Percentiles rank a stretch among this genome's conserved stretches.
Evolutionary conservation across 2,888 invertebrate genomes (phyloP).

Genomic region (Myathropa florea): DNA sequence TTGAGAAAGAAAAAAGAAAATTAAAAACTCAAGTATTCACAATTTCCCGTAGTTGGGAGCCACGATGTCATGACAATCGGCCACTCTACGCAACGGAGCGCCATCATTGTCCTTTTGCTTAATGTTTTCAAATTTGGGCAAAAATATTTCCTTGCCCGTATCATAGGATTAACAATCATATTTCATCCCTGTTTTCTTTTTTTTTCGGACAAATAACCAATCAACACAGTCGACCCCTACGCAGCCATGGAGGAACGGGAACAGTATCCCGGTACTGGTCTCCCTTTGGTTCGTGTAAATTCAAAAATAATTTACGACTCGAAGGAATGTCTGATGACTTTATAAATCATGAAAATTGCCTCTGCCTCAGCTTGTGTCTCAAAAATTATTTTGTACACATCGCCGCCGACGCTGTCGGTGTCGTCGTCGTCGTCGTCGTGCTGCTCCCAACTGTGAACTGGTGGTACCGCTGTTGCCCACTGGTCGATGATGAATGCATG

Average conservation of each 20-base stretch:
- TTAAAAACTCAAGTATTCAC: background rate
- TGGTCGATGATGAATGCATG: constrained; percentile 62
- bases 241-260: background rate
- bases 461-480: background rate
- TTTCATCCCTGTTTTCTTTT: background rate
- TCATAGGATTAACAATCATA: constrained; percentile 18
- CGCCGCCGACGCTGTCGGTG: background rate
- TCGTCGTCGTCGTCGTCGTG: background rate
- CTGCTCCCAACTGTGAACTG: constrained; percentile 8
- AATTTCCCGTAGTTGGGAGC: background rate
- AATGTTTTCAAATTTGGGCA: constrained; percentile 13
- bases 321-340: constrained; percentile 66
- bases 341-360: constrained; percentile 67
- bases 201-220: constrained; percentile 21
- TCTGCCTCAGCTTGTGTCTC: constrained; percentile 41
- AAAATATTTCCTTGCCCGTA: background rate
- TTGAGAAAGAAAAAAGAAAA: background rate
- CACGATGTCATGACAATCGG: background rate
- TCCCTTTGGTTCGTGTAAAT: constrained; percentile 38
- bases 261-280: background rate
- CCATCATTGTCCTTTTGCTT: background rate
- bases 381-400: constrained; percentile 44
- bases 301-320: constrained; percentile 66
- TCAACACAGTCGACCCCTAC: constrained; percentile 2
- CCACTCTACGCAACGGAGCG: background rate